These are phyloP conservation scores for Heliconius himera DNA, from an alignment of 1,140 invertebrate species.

Conservation along the genomic window DNA sequence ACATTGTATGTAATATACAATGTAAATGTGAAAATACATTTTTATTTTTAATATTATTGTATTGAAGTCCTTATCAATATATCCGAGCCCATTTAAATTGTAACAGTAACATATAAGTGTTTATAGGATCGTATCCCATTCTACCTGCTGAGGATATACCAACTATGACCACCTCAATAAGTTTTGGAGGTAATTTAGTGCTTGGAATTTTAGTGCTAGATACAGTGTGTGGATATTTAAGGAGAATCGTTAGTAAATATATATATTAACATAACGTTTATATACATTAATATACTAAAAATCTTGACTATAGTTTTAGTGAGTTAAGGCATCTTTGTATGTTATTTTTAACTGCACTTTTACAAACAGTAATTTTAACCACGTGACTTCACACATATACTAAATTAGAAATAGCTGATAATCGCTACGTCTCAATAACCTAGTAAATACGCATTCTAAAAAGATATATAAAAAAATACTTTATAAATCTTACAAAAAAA, in stretches of 20 bases:
- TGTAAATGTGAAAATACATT: no score
- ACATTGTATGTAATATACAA: no score
- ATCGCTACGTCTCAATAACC: background rate
- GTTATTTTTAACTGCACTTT: conserved; percentile 2
- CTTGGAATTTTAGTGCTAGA: conserved; percentile 13
- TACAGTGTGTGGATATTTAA: conserved; percentile 9
- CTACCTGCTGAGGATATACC: conserved; percentile 19
- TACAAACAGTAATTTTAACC: background rate
- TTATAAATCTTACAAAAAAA: no score
- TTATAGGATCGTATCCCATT: conserved; percentile 18
- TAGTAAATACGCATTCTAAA: background rate
- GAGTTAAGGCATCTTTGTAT: background rate
- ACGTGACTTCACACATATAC: background rate
- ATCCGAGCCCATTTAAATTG: background rate
- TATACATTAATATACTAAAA: background rate
- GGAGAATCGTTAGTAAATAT: background rate
- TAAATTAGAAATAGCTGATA: background rate
- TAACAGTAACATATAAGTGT: conserved; percentile 9
- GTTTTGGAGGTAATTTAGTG: conserved; percentile 14
- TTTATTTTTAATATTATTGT: no score
- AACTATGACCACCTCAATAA: conserved; percentile 9
- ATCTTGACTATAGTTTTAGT: background rate
- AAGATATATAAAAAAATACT: no score
- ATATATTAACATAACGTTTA: background rate
- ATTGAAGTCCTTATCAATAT: background rate